Evolutionary conservation across 1,140 invertebrate species (phyloP), one percentile per base, ranked within the genome.

Genomic region (Orius insidiosus): DNA sequence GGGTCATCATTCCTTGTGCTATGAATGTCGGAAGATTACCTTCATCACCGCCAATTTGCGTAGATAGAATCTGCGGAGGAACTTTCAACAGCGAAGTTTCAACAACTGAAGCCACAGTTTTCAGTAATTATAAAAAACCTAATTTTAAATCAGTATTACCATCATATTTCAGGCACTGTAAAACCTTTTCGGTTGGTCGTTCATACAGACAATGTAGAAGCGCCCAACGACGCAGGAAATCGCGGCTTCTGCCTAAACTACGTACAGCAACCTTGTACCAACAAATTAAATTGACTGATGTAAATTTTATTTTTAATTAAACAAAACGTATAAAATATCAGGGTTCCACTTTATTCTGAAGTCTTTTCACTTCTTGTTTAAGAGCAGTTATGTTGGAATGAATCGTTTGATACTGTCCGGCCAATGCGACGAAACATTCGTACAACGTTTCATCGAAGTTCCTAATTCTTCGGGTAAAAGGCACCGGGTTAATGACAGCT

Each of bases 221-320:
- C 74, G 0, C 80, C 78, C 0, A 70, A 69, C 2, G 81, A 85
- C 52, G 61, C 74, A 0, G 77, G 71, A 37, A 85, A 85, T 58
- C 66, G 76, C 51, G 84, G 84, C 2, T 87, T 85, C 56, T 85
- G 81, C 52, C 59, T 87, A 1, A 79, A 83, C 56, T 87, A 82
- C 53, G 69, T 85, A 2, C 84, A 86, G 60, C 82, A 85, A 56
- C 82, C 82, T 0, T 87, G 84, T 55, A 83, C 77, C 35, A 78
- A 75, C 50, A 50, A 45, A n/a, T 32, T 52, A 36, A 36, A 36
- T 36, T 11, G 35, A 36, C 35, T 36, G 35, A 36, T 36, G 35
- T 36, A 36, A 36, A 9, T 15, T 36, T n/a, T 36, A 36, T 15
- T 11, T n/a, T n/a, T n/a, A n/a, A n/a, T n/a, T n/a, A n/a, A n/a